A percentile compares a stretch with the other conserved stretches of the same genome.
phyloP scores from a whole-genome alignment of 2,797 vertebrate genomes.

The Spinibarbus caldwelli region DNA sequence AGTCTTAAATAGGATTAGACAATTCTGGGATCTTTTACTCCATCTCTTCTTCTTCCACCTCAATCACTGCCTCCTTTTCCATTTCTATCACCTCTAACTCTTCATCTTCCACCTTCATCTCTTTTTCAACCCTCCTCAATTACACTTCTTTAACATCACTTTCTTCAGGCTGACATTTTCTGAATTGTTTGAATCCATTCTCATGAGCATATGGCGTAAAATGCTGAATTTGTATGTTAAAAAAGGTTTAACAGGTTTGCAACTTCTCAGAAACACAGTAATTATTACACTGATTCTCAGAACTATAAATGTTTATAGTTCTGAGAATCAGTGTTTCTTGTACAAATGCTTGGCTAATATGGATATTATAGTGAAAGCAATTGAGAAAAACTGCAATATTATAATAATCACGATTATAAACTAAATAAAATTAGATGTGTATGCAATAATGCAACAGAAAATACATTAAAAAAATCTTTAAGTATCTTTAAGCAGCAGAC shows the following conservation, averaged over 20 bases:
- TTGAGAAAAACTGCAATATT: background rate
- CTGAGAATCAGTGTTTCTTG: background rate
- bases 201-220: no score
- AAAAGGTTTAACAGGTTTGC: background rate
- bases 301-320: no score
- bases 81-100: background rate
- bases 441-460: background rate
- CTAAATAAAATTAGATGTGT: background rate
- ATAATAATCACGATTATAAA: background rate
- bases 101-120: background rate
- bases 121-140: background rate
- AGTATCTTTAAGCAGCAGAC: slow-evolving; percentile 5
- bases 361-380: background rate
- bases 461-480: background rate
- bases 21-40: background rate
- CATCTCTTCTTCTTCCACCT: background rate
- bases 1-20: background rate
- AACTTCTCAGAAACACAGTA: background rate
- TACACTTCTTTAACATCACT: background rate
- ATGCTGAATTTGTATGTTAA: background rate
- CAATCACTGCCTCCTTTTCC: background rate
- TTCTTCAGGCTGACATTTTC: background rate
- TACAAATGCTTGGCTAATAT: background rate
- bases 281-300: no score
- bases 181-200: background rate